These are phyloP conservation scores for Caerostris darwini DNA, from an alignment of 1,140 invertebrate genomes.

Conservation along the genomic window DNA sequence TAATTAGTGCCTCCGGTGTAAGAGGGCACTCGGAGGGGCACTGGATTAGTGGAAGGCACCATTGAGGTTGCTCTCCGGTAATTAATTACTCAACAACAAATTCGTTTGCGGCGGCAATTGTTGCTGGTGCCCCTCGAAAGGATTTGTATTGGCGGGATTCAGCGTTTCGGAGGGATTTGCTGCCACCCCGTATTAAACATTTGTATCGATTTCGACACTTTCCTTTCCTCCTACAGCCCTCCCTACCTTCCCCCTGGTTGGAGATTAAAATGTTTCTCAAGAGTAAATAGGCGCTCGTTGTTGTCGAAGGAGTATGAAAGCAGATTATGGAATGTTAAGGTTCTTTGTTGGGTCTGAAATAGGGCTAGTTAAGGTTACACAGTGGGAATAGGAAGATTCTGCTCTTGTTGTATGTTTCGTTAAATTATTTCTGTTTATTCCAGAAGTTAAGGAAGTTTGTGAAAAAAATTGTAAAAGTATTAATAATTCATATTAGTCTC, in stretches of 20 bases:
- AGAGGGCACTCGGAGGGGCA: background rate
- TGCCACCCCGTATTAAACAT: background rate
- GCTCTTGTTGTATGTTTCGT: too few species aligned
- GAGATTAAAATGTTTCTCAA: background rate
- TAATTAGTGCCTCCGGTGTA: conserved; percentile 32
- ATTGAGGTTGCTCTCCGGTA: background rate
- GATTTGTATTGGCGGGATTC: background rate
- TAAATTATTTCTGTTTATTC: too few species aligned
- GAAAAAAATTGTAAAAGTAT: too few species aligned
- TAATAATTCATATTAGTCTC: too few species aligned
- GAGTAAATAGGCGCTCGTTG: background rate
- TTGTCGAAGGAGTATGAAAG: background rate
- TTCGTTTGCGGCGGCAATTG: conserved; percentile 31
- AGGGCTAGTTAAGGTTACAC: too few species aligned
- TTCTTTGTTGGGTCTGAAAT: too few species aligned
- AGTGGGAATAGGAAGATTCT: too few species aligned
- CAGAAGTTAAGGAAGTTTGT: too few species aligned
- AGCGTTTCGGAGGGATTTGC: background rate
- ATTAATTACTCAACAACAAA: conserved; percentile 57
- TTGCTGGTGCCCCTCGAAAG: background rate
- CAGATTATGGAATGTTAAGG: background rate
- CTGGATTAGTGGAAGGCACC: conserved; percentile 27
- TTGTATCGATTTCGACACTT: conserved; percentile 17
- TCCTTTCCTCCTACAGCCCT: background rate
- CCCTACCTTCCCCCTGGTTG: too few species aligned